phyloP scores from a whole-genome alignment of 1,140 invertebrate species.

The Nixonia krombeini region DNA sequence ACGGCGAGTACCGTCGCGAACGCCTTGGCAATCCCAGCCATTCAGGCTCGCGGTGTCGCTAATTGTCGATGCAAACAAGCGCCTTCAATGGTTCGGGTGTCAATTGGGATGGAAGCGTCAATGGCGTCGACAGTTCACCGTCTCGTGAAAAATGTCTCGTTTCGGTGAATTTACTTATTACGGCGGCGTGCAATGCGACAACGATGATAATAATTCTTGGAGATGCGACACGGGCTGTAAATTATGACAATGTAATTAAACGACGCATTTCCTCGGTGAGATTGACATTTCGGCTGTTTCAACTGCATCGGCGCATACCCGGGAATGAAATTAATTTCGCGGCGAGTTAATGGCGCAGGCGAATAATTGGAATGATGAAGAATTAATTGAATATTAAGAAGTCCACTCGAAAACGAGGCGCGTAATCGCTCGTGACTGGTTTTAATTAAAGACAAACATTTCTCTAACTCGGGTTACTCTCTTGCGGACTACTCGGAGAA shows the following conservation, averaged over 20 bases:
- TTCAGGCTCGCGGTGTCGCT: background rate
- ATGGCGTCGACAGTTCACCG: no score
- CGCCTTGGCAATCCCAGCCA: background rate
- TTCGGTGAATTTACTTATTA: no score
- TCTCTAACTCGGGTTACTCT: slow-evolving; percentile 49
- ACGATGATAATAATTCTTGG: no score
- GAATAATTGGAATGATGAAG: slow-evolving; percentile 61
- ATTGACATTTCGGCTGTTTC: no score
- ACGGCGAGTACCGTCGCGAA: background rate
- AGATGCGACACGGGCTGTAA: no score
- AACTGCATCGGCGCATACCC: no score
- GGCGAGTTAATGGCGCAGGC: no score
- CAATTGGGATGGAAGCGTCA: slow-evolving; percentile 4
- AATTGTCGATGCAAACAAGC: background rate
- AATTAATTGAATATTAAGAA: slow-evolving; percentile 70
- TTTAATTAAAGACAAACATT: slow-evolving; percentile 58
- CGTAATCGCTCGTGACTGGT: slow-evolving; percentile 54
- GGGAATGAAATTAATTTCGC: no score
- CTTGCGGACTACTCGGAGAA: slow-evolving; percentile 47
- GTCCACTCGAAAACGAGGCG: slow-evolving; percentile 41
- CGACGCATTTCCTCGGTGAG: no score
- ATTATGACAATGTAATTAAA: no score
- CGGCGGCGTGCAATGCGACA: background rate
- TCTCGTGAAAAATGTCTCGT: no score
- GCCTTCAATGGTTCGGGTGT: slow-evolving; percentile 2